Evolutionary conservation across 2,888 invertebrate species (phyloP), one percentile per base, ranked within the genome.

Genomic region (Poecilobothrus nobilitatus): DNA sequence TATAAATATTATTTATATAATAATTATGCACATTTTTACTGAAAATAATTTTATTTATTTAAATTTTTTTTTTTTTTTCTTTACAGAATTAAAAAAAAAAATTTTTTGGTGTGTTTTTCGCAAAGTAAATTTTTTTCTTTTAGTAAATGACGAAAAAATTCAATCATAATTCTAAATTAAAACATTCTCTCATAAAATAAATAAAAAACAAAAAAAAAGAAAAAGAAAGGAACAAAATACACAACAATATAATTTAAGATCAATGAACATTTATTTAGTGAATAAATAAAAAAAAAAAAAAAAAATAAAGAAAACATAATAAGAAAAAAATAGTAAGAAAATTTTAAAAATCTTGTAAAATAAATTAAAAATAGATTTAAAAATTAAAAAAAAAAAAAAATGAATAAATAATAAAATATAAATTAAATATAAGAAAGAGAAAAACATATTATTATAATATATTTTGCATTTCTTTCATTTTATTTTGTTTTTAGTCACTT

Each of bases 161-260:
- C 21, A 62, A 62, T 21, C 20, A 62, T 62, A 62, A 4, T n/a
- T 62, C 10, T 62, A 62, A 62, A 62, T 62, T n/a, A 62, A 21
- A 21, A 21, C 62, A 62, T 62, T 62, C 7, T 3, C 7, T 62
- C 21, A 21, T 62, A 20, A 62, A 20, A 8, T 20, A 12, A 10
- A 62, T 62, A 62, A 20, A 21, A 2, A 62, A 37, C 10, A 37
- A 37, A 61, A 61, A 9, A 61, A 61, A n/a, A 61, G 5, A 61
- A n/a, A n/a, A n/a, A n/a, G n/a, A n/a, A n/a, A n/a, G n/a, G n/a
- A n/a, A n/a, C n/a, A n/a, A n/a, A n/a, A n/a, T n/a, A n/a, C n/a
- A n/a, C n/a, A n/a, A n/a, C n/a, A n/a, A n/a, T n/a, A 62, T n/a
- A 62, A 62, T 21, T 62, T 62, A 62, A 62, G 62, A 21, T n/a